Evolutionary conservation across 2,888 invertebrate genomes (phyloP).

Genomic region (Philaethria dido): DNA sequence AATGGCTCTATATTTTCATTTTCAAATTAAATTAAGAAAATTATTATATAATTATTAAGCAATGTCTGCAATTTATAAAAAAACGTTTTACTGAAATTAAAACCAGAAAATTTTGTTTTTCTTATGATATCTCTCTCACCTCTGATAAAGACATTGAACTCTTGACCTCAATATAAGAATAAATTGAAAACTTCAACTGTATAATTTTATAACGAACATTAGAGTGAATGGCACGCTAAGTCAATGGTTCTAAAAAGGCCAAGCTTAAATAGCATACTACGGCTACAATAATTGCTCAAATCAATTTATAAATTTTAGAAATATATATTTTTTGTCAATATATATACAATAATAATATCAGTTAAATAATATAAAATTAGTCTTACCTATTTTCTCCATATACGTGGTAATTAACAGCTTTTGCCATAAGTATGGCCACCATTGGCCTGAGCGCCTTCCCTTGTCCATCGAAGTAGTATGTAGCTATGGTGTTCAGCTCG

Average conservation of each 20-base stretch:
- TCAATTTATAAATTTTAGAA: background rate
- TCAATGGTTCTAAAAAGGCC: slow-evolving; percentile 31
- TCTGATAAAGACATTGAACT: slow-evolving; percentile 34
- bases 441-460: slow-evolving; percentile 98
- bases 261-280: slow-evolving; percentile 14
- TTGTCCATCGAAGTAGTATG: slow-evolving; percentile 99
- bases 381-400: slow-evolving; percentile 91
- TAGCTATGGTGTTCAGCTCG: slow-evolving; percentile 95
- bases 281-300: background rate
- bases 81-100: background rate
- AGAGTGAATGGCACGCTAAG: slow-evolving; percentile 37
- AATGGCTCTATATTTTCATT: too few species aligned
- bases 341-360: background rate
- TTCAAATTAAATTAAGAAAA: background rate
- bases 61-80: too few species aligned
- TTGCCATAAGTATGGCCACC: slow-evolving; percentile 96
- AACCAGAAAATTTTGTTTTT: background rate
- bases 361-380: background rate
- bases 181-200: slow-evolving; percentile 35
- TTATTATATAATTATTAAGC: background rate
- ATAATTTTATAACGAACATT: slow-evolving; percentile 37
- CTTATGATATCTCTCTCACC: slow-evolving; percentile 10
- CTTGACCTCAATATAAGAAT: slow-evolving; percentile 33
- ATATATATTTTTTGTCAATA: background rate
- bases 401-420: slow-evolving; percentile 95